A percentile compares a stretch with the other conserved stretches of the same genome.
Conservation (phyloP, 2,113 vertebrate genomes). For the Gnathonemus longibarbis region DNA sequence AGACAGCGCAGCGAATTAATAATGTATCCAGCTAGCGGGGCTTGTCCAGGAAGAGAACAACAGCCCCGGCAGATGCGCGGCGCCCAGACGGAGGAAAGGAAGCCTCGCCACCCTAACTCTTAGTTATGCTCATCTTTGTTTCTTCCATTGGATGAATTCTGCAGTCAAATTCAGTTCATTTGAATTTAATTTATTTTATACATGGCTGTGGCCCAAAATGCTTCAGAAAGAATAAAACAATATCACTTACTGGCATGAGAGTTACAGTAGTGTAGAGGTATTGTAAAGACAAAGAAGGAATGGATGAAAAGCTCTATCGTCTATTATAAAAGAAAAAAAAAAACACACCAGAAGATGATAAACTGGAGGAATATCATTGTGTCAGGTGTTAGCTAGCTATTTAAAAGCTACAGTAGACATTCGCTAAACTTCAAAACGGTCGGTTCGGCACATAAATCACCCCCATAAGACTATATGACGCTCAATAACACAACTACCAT, state of each 20-base stretch:
- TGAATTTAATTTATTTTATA: neutral
- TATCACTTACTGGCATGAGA: neutral
- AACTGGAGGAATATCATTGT: neutral
- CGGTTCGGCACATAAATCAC: neutral
- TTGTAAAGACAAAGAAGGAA: neutral
- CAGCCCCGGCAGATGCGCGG: neutral
- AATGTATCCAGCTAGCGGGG: neutral
- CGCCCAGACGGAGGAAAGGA: neutral
- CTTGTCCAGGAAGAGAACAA: neutral
- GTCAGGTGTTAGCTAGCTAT: neutral
- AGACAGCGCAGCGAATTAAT: neutral
- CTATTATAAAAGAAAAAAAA: neutral
- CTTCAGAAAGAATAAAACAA: neutral
- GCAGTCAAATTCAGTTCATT: neutral
- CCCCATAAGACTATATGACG: neutral
- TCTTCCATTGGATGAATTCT: neutral
- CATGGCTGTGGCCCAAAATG: neutral
- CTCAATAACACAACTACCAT: neutral
- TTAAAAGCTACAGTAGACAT: neutral
- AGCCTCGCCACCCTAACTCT: neutral
- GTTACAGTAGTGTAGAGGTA: neutral
- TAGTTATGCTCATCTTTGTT: neutral
- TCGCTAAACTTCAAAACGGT: neutral
- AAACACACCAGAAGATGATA: neutral
- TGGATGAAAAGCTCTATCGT: neutral